phyloP scores from a whole-genome alignment of 2,113 vertebrate genomes.

The Nerophis ophidion region DNA sequence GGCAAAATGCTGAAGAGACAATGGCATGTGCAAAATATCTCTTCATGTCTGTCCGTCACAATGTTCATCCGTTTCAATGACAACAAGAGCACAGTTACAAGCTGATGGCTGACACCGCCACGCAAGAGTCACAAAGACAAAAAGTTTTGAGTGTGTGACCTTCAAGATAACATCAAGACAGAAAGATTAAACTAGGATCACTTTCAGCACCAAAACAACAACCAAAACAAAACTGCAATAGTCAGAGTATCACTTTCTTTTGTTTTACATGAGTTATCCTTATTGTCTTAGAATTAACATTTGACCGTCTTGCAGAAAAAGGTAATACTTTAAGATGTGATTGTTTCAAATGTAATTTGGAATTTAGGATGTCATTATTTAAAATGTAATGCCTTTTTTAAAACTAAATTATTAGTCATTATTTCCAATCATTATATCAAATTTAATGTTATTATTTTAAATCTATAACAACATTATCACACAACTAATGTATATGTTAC shows the following conservation, averaged over 20 bases:
- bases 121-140: background rate
- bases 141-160: background rate
- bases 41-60: conserved; percentile 28
- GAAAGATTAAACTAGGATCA: background rate
- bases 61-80: background rate
- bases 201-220: background rate
- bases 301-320: too few species aligned
- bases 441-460: too few species aligned
- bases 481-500: too few species aligned
- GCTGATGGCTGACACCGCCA: background rate
- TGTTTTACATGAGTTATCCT: background rate
- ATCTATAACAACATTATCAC: too few species aligned
- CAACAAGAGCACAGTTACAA: background rate
- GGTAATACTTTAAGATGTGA: too few species aligned
- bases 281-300: background rate
- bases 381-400: too few species aligned
- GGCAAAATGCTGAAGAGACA: conserved; percentile 65
- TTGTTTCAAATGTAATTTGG: too few species aligned
- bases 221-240: background rate
- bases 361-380: too few species aligned
- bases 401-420: too few species aligned
- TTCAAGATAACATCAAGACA: background rate
- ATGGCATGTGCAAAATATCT: conserved; percentile 67
- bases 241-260: background rate
- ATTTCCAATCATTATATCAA: too few species aligned